These are phyloP conservation scores for Macropis europaea DNA, from an alignment of 2,888 invertebrate genomes.

Conservation along the genomic window DNA sequence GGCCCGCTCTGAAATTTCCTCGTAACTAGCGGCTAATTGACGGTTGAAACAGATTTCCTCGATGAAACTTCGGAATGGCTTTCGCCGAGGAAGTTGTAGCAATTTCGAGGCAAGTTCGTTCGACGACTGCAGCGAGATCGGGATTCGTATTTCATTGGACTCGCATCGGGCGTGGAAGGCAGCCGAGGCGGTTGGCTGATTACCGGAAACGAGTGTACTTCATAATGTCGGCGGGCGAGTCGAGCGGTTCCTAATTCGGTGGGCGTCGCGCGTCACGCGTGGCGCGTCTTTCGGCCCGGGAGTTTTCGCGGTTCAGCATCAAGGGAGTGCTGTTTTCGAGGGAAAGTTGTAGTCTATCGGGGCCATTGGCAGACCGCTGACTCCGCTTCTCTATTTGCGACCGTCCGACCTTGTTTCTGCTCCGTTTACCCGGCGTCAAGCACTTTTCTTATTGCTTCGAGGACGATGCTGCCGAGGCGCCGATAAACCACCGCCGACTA, in stretches of 20 bases:
- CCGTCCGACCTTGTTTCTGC: conserved; percentile 15
- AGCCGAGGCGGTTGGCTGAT: background rate
- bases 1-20: too few relatives aligned
- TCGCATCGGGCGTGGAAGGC: too few relatives aligned
- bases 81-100: too few relatives aligned
- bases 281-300: background rate
- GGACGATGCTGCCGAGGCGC: background rate
- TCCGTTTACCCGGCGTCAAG: conserved; percentile 10
- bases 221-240: background rate
- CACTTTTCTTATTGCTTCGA: conserved; percentile 26
- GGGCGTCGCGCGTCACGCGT: too few relatives aligned
- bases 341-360: background rate
- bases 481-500: background rate
- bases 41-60: too few relatives aligned
- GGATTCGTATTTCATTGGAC: too few relatives aligned
- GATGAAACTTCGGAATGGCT: too few relatives aligned
- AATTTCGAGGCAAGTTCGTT: too few relatives aligned
- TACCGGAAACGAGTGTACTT: background rate
- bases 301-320: background rate
- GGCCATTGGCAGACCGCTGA: conserved; percentile 26
- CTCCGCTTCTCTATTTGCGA: conserved; percentile 17
- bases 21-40: too few relatives aligned
- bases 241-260: conserved; percentile 7
- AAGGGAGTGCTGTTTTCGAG: conserved; percentile 10
- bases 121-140: too few relatives aligned